Evolutionary conservation across 92 coral and sea anemone species (phyloP).

Genomic region (Parazoanthus swiftii): DNA sequence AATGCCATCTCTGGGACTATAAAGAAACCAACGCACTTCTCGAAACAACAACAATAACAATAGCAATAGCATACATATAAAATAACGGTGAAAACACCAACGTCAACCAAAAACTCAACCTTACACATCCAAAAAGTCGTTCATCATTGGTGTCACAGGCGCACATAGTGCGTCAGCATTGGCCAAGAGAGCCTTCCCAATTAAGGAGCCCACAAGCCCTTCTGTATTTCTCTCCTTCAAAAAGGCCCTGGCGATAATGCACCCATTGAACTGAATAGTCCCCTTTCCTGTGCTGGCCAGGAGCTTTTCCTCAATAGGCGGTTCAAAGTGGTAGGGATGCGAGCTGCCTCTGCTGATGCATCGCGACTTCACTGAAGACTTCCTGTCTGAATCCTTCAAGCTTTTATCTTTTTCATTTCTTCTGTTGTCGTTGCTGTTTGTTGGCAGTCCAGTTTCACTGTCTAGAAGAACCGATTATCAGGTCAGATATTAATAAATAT

Average conservation of each 20-base stretch:
- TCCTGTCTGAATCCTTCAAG: conserved; percentile 43
- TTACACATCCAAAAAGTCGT: conserved; percentile 90
- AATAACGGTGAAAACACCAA: neutral
- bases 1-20: too few relatives aligned
- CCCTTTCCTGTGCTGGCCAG: conserved; percentile 62
- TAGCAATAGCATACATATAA: neutral
- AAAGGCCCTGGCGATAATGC: conserved; percentile 90
- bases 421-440: conserved; percentile 46
- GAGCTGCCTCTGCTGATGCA: conserved; percentile 81
- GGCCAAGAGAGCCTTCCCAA: conserved; percentile 88
- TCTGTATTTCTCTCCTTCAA: conserved; percentile 89
- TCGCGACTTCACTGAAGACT: conserved; percentile 50
- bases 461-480: neutral
- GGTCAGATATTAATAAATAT: neutral
- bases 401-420: conserved; percentile 45
- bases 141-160: conserved; percentile 92
- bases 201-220: conserved; percentile 82
- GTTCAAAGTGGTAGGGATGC: conserved; percentile 66
- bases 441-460: neutral
- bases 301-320: conserved; percentile 70
- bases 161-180: conserved; percentile 96
- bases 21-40: too few relatives aligned
- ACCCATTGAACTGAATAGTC: conserved; percentile 88
- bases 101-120: conserved; percentile 30
- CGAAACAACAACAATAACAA: too few relatives aligned